Evolutionary conservation across 2,113 vertebrate species (phyloP).

Genomic region (Tinamus guttatus): DNA sequence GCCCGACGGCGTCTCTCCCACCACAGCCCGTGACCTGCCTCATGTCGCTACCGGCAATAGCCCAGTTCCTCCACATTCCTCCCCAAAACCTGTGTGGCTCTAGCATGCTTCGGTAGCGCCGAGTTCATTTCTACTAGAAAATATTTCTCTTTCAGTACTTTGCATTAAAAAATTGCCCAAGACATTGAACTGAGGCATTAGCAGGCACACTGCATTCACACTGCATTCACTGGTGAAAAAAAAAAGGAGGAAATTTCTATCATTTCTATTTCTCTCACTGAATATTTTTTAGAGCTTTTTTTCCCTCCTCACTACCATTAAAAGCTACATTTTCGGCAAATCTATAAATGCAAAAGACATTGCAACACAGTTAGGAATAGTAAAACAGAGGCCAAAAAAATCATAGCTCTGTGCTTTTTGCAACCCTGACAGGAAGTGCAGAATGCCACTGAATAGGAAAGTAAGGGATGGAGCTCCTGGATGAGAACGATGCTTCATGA

Average conservation of each 20-base stretch:
- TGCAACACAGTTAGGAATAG: background rate
- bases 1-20: background rate
- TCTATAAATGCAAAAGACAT: background rate
- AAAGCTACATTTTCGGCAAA: background rate
- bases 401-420: background rate
- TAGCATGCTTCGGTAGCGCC: background rate
- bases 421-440: background rate
- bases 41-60: background rate
- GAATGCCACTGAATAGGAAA: background rate
- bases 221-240: background rate
- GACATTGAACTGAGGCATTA: background rate
- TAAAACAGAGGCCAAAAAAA: background rate
- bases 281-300: background rate
- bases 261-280: background rate
- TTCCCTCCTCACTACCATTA: background rate
- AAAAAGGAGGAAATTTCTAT: background rate
- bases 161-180: background rate
- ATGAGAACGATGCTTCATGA: background rate
- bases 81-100: background rate
- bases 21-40: rapidly evolving
- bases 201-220: background rate
- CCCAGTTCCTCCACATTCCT: background rate
- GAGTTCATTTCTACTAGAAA: background rate
- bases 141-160: background rate
- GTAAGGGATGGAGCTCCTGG: background rate